phyloP scores from a whole-genome alignment of 2,797 vertebrate genomes.

The Melanotaenia maccullochi region DNA sequence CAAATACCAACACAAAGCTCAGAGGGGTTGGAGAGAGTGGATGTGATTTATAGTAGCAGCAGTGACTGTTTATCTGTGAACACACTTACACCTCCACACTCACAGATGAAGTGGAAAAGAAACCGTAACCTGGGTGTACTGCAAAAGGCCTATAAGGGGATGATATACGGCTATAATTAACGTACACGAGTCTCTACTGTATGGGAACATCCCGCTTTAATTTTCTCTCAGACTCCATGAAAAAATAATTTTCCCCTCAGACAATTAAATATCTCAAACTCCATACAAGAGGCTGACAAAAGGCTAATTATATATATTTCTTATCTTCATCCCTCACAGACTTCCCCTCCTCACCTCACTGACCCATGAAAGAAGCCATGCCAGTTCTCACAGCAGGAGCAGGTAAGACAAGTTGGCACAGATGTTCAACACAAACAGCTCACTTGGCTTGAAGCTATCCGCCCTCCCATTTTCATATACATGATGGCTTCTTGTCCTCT shows the following conservation, averaged over 20 bases:
- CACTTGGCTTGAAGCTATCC: slow-evolving; percentile 3
- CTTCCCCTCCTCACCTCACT: slow-evolving; percentile 60
- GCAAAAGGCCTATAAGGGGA: slow-evolving; percentile 6
- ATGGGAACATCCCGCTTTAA: slow-evolving; percentile 7
- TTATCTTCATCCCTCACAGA: slow-evolving; percentile 37
- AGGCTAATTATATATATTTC: slow-evolving; percentile 6
- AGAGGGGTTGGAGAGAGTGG: slow-evolving; percentile 9
- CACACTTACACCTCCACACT: slow-evolving; percentile 32
- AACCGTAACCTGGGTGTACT: slow-evolving; percentile 39
- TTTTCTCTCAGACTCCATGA: not conserved
- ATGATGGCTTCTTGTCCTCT: not conserved
- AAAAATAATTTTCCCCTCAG: not conserved
- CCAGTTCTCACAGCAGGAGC: slow-evolving; percentile 93
- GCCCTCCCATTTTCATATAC: slow-evolving; percentile 42
- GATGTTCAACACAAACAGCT: slow-evolving; percentile 21
- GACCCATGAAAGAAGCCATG: slow-evolving; percentile 89
- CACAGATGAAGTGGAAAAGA: slow-evolving; percentile 36
- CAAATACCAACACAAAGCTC: slow-evolving; percentile 28
- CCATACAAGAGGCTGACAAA: not conserved
- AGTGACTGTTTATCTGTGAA: slow-evolving; percentile 40
- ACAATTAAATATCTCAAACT: not conserved
- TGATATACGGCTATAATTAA: slow-evolving; percentile 37
- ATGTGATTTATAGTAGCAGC: slow-evolving; percentile 55
- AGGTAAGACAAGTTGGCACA: slow-evolving; percentile 77
- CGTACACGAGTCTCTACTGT: slow-evolving; percentile 12